Base-by-base conservation (phyloP, 1,140 invertebrate species). In the Latrodectus geometricus region DNA sequence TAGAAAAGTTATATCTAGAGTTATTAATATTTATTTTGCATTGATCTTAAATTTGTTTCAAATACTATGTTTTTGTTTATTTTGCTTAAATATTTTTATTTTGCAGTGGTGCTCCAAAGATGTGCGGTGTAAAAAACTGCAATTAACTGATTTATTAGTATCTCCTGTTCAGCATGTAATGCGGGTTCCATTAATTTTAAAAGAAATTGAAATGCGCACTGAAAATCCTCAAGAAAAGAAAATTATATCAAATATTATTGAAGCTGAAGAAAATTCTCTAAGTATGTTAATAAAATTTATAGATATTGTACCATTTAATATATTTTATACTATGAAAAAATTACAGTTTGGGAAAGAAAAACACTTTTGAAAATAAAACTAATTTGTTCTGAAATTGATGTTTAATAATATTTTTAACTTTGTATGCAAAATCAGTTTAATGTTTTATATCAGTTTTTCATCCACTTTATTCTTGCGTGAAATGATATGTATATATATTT, bases 141-240 rank as follows among this genome's bases (percentile, higher is more conserved):
- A 94, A 89, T 89, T 95, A 50, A 94, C 93, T 11, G 94, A 95
- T 90, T 91, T 95, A 7, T 90, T 95, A 65, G 94, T 95, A 54
- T 92, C 94, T 7, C 94, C 94, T 14, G 93, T 95, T 82, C 94
- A 95, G 90, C 93, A 94, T 90, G 94, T 94, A 81, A 95, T 95
- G 91, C 93, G 94, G 89, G 92, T 95, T 20, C 94, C 94, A 48
- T 90, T 95, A 7, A 92, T 95, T 49, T 91, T 95, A 17, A 92
- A 92, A 88, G 94, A 94, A 89, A 94, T 95, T 79, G 91, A 92
- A 88, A 90, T 89, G 35, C 92, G 93, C 88, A 94, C 94, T 9
- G 92, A 93, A 87, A 91, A 93, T 74, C 89, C 90, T 0, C 89
- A 91, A 50, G 93, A 94, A 87, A 92, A 92, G 72, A 90, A 92